Conservation (phyloP, 2,113 vertebrate genomes). For the Tragelaphus strepsiceros region DNA sequence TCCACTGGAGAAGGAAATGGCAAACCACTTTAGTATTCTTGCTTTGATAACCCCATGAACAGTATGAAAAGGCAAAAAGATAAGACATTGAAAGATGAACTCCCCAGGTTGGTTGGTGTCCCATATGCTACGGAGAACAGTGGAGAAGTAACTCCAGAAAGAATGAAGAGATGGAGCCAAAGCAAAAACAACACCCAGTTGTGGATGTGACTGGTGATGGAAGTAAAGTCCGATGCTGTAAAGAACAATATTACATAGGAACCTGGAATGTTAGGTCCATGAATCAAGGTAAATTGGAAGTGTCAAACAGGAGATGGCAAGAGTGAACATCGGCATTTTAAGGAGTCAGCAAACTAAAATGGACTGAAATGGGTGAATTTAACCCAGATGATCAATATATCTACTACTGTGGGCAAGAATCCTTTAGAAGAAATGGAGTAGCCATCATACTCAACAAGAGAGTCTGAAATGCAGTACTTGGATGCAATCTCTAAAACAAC, state of each 20-base stretch:
- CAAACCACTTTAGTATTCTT: neutral
- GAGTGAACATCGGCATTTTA: neutral
- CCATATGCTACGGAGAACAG: neutral
- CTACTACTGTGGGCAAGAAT: neutral
- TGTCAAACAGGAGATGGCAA: neutral
- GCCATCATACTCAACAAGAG: neutral
- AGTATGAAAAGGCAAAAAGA: neutral
- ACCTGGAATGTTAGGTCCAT: neutral
- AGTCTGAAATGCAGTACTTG: neutral
- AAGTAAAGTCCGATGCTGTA: neutral
- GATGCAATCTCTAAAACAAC: neutral
- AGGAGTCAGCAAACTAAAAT: neutral
- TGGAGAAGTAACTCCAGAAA: neutral
- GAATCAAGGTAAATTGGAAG: neutral
- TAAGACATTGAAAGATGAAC: neutral
- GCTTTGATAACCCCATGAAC: neutral
- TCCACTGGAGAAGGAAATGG: neutral
- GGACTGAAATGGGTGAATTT: neutral
- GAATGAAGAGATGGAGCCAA: neutral
- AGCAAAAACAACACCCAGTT: neutral
- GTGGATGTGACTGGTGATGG: neutral
- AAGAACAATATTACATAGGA: neutral
- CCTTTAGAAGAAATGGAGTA: neutral
- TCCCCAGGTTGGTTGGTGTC: neutral
- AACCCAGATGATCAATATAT: neutral